phyloP scores from a whole-genome alignment of 2,888 invertebrate genomes.

The Torymus texanus region DNA sequence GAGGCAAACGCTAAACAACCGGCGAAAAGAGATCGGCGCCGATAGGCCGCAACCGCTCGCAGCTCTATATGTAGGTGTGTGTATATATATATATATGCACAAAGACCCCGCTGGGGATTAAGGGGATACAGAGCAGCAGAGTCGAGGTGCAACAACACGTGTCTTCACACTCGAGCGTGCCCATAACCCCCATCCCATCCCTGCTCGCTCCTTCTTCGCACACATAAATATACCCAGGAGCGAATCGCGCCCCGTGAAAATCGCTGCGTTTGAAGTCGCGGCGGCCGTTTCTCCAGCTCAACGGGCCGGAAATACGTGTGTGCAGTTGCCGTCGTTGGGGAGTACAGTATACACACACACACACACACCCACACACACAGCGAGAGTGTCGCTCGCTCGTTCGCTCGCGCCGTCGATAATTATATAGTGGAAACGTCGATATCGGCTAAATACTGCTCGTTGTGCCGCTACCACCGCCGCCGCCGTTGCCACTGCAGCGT shows the following conservation, averaged over 20 bases:
- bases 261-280: slow-evolving; percentile 32
- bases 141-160: too few relatives aligned
- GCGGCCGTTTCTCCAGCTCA: slow-evolving; percentile 39
- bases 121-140: neutral
- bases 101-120: slow-evolving; percentile 11
- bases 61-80: too few relatives aligned
- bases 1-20: slow-evolving; percentile 3
- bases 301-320: slow-evolving; percentile 32
- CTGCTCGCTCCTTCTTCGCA: too few relatives aligned
- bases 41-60: too few relatives aligned
- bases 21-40: neutral
- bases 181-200: too few relatives aligned
- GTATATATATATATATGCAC: too few relatives aligned
- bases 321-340: too few relatives aligned
- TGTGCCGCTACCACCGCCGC: neutral
- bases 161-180: slow-evolving; percentile 1
- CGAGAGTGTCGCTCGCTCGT: neutral
- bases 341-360: too few relatives aligned
- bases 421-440: slow-evolving; percentile 51
- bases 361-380: too few relatives aligned
- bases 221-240: too few relatives aligned
- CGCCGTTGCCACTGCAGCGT: neutral
- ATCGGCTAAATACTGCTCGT: slow-evolving; percentile 40
- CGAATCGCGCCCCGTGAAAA: neutral
- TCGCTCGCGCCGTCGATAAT: slow-evolving; percentile 33